Evolutionary conservation across 2,888 invertebrate genomes (phyloP).

Genomic region (Apamea anceps): DNA sequence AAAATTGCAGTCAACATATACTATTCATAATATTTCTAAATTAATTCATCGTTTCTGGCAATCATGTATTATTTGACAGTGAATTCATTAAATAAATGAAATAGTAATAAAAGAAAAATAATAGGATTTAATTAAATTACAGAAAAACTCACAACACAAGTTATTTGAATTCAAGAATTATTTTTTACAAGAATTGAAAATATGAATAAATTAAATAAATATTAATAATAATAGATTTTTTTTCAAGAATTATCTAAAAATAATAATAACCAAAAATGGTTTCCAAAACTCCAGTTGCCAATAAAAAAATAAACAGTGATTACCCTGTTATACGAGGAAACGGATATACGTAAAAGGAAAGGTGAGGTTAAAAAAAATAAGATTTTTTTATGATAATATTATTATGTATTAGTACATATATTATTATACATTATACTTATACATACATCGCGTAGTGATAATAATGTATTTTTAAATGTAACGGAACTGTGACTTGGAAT

Average conservation of each 20-base stretch:
- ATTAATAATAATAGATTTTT: not conserved
- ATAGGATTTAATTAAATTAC: not conserved
- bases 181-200: no score
- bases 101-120: not conserved
- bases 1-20: not conserved
- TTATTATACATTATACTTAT: slow-evolving; percentile 69
- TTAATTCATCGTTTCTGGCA: not conserved
- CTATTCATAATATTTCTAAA: not conserved
- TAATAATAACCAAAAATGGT: not conserved
- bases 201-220: no score
- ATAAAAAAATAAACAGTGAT: slow-evolving; percentile 70
- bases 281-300: slow-evolving; percentile 31
- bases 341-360: slow-evolving; percentile 87
- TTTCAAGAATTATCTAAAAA: not conserved
- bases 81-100: not conserved
- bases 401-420: slow-evolving; percentile 66
- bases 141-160: not conserved
- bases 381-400: slow-evolving; percentile 70
- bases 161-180: not conserved
- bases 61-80: not conserved
- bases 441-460: slow-evolving; percentile 72
- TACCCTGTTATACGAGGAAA: slow-evolving; percentile 83
- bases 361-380: slow-evolving; percentile 75
- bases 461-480: slow-evolving; percentile 79
- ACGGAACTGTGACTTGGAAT: slow-evolving; percentile 66